Evolutionary conservation across 2,888 invertebrate species (phyloP).

Genomic region (Crepidodera aurea): DNA sequence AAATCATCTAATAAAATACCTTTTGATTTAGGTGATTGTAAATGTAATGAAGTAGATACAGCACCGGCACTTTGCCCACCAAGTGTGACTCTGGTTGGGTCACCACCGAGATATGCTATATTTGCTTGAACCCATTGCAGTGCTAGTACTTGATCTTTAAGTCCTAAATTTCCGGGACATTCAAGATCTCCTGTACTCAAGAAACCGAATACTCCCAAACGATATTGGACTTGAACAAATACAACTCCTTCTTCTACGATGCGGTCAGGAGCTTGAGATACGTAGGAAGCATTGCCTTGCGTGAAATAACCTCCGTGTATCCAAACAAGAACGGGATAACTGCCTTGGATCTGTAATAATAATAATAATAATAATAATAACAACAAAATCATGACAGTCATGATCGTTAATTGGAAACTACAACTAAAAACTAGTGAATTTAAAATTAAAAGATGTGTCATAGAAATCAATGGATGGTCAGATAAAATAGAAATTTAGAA

Average conservation of each 20-base stretch:
- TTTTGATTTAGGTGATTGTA: slow-evolving; percentile 8
- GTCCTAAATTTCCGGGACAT: slow-evolving; percentile 43
- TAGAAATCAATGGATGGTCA: no score
- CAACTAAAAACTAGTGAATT: no score
- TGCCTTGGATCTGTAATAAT: slow-evolving; percentile 2
- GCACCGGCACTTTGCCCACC: slow-evolving; percentile 10
- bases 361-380: neutral
- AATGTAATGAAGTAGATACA: neutral
- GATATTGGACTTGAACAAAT: slow-evolving; percentile 43
- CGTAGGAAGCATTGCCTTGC: slow-evolving; percentile 35
- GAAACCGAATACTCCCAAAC: slow-evolving; percentile 43
- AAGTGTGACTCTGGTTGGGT: slow-evolving; percentile 1
- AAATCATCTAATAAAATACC: no score
- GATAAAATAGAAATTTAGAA: no score
- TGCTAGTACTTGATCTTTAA: slow-evolving; percentile 42
- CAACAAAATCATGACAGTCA: no score
- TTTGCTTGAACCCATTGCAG: slow-evolving; percentile 7
- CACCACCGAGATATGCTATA: slow-evolving; percentile 12
- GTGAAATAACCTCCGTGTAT: slow-evolving; percentile 44
- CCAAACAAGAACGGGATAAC: slow-evolving; percentile 41
- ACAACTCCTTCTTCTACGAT: slow-evolving; percentile 42
- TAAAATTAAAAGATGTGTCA: no score
- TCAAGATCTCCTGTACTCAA: slow-evolving; percentile 41
- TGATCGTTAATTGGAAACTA: no score
- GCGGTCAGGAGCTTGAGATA: slow-evolving; percentile 36